Conservation (phyloP, 1,140 invertebrate species). For the Ceratoteleas bidentatus region DNA sequence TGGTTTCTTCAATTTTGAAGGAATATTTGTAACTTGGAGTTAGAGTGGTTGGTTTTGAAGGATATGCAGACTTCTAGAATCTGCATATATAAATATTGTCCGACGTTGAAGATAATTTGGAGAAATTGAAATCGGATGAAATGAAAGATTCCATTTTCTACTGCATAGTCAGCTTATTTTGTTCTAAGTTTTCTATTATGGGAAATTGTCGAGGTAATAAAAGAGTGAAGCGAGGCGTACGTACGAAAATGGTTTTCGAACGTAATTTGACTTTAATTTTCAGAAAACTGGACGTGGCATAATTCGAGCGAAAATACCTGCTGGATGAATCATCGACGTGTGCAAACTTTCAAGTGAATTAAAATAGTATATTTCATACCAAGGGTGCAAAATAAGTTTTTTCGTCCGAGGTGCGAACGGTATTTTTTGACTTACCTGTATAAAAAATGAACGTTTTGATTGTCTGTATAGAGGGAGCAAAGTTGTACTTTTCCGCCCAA, state of each 20-base stretch:
- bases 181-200: constrained; percentile 4
- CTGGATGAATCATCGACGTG: not conserved
- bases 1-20: too few species aligned
- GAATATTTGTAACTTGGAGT: too few species aligned
- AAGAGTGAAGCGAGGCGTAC: not conserved
- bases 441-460: too few species aligned
- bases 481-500: too few species aligned
- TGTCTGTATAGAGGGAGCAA: too few species aligned
- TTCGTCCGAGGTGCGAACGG: too few species aligned
- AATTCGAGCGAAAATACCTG: not conserved
- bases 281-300: not conserved
- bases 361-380: too few species aligned
- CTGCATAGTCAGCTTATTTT: constrained; percentile 4
- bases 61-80: too few species aligned
- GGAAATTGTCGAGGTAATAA: not conserved
- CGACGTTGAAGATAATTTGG: constrained; percentile 13
- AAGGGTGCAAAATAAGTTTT: too few species aligned
- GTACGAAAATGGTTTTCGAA: constrained; percentile 1
- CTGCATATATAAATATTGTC: constrained; percentile 18
- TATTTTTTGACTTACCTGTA: too few species aligned
- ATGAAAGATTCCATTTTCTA: not conserved
- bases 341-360: not conserved
- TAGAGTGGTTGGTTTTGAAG: too few species aligned
- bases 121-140: constrained; percentile 2
- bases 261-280: not conserved